Evolutionary conservation across 2,888 invertebrate species (phyloP).

Genomic region (Dynastes hyllus): DNA sequence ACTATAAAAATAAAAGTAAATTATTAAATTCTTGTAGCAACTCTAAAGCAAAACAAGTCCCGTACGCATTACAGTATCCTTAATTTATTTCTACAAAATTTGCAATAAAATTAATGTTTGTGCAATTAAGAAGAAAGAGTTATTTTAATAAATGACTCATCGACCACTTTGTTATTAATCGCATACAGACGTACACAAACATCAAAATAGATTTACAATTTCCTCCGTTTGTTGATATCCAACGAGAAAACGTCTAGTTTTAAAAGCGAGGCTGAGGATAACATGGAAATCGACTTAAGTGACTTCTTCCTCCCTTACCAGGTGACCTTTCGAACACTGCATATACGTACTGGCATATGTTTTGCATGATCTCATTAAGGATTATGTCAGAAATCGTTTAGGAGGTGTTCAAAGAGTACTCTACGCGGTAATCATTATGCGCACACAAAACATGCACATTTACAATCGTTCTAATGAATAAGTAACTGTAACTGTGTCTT

Average conservation of each 20-base stretch:
- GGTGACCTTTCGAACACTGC: neutral
- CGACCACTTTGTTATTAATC: neutral
- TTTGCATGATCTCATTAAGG: neutral
- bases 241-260: neutral
- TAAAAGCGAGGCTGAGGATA: neutral
- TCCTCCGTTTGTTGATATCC: constrained; percentile 7
- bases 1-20: too few relatives aligned
- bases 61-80: neutral
- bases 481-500: constrained; percentile 17
- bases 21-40: too few relatives aligned
- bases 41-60: too few relatives aligned
- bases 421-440: neutral
- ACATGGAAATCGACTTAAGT: neutral
- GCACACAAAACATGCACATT: neutral
- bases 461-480: constrained; percentile 8
- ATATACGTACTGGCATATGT: neutral
- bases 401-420: neutral
- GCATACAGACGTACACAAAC: neutral
- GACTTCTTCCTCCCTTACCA: constrained; percentile 1
- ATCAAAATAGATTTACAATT: constrained; percentile 2
- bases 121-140: neutral
- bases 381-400: neutral
- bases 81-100: neutral
- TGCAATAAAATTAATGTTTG: neutral
- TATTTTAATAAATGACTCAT: constrained; percentile 5